These are phyloP conservation scores for Dendrocopos noguchii DNA, from an alignment of 2,113 vertebrate species.

Conservation along the genomic window DNA sequence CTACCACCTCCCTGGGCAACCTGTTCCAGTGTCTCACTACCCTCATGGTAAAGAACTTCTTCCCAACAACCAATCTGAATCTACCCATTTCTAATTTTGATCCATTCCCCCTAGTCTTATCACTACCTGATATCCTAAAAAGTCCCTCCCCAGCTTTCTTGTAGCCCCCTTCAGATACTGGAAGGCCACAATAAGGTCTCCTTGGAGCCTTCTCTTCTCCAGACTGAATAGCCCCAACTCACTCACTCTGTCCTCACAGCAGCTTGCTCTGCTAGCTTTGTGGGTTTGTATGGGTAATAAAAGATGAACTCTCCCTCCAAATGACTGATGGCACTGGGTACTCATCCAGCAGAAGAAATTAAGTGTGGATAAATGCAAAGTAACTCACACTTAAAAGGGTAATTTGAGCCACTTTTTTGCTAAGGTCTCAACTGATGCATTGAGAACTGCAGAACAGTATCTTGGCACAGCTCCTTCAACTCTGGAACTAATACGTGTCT, in stretches of 20 bases:
- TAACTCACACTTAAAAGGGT: not conserved
- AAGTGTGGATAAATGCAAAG: not conserved
- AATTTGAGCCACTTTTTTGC: not conserved
- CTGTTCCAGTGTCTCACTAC: too few species aligned
- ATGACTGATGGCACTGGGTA: not conserved
- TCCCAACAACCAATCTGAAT: too few species aligned
- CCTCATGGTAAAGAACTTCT: too few species aligned
- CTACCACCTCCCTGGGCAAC: too few species aligned
- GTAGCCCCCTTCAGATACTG: too few species aligned
- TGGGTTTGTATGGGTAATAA: not conserved
- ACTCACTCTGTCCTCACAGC: not conserved
- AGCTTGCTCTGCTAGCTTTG: not conserved
- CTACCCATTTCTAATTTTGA: too few species aligned
- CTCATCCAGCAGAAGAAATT: not conserved
- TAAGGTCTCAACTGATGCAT: not conserved
- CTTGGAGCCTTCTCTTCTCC: too few species aligned
- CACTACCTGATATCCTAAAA: too few species aligned
- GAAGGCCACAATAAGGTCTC: too few species aligned
- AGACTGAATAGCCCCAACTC: too few species aligned
- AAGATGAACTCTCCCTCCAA: not conserved
- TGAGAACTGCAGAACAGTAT: not conserved
- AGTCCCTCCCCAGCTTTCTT: too few species aligned
- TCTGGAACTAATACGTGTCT: not conserved
- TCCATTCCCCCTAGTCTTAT: too few species aligned
- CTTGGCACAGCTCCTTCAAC: not conserved